A percentile compares a stretch with the other conserved stretches of the same genome.
Conservation (phyloP, 30 jellyfish, hydroid and myxozoan species). For the Turritopsis rubra region DNA sequence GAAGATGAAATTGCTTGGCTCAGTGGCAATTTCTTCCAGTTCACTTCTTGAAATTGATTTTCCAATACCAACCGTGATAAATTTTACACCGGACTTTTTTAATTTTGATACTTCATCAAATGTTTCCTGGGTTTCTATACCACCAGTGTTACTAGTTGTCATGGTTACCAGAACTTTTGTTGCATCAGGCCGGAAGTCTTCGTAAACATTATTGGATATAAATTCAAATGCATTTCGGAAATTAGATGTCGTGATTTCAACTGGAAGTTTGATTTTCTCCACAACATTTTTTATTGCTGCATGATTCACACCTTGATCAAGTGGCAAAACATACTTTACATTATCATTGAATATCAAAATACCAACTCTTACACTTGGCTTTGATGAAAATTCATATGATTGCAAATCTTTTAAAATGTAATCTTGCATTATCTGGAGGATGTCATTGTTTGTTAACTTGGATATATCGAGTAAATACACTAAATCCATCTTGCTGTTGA, state of each 20-base stretch:
- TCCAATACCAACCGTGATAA: conserved; percentile 52
- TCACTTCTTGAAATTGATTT: conserved; percentile 24
- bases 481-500: conserved; percentile 1
- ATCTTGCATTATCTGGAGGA: neutral
- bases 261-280: neutral
- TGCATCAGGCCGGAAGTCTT: conserved; percentile 28
- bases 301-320: conserved; percentile 4
- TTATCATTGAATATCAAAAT: conserved; percentile 44
- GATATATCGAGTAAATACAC: conserved; percentile 1
- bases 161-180: conserved; percentile 37
- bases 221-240: conserved; percentile 2
- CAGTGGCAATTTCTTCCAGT: conserved; percentile 35
- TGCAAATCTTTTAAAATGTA: conserved; percentile 5
- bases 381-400: neutral
- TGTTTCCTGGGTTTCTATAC: conserved; percentile 5
- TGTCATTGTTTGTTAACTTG: neutral
- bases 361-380: conserved; percentile 38
- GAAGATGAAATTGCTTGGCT: neutral
- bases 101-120: neutral
- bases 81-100: conserved; percentile 27
- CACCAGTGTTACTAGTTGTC: conserved; percentile 40
- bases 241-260: neutral
- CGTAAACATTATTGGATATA: neutral
- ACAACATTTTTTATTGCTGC: neutral
- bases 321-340: conserved; percentile 11